These are phyloP conservation scores for Elaeidobius kamerunicus DNA, from an alignment of 2,888 invertebrate species.

Conservation along the genomic window DNA sequence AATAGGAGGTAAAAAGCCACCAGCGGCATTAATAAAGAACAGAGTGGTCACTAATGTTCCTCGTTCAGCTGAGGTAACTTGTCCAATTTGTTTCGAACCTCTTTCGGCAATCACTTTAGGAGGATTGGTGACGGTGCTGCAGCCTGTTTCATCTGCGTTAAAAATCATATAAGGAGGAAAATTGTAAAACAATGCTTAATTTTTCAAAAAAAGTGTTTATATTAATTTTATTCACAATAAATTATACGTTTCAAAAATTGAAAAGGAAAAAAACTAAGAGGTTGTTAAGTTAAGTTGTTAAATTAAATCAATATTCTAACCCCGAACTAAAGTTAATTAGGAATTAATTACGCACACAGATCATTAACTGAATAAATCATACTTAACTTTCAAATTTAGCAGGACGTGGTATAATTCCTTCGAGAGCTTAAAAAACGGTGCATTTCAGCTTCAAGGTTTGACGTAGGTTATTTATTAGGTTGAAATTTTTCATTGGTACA, in stretches of 20 bases:
- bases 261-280: no score
- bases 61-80: constrained; percentile 18
- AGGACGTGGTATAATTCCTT: constrained; percentile 22
- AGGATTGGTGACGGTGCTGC: constrained; percentile 27
- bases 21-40: constrained; percentile 20
- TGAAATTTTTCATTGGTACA: constrained; percentile 15
- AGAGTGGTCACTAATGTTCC: constrained; percentile 16
- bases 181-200: constrained; percentile 6
- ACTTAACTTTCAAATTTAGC: constrained; percentile 21
- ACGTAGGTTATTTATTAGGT: constrained; percentile 16
- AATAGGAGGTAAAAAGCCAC: constrained; percentile 16
- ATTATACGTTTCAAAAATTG: no score
- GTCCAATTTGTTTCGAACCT: constrained; percentile 24
- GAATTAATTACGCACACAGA: neutral
- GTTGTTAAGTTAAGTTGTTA: no score
- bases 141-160: constrained; percentile 27
- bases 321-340: no score
- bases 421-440: constrained; percentile 8
- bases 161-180: constrained; percentile 22
- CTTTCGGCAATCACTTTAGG: constrained; percentile 26
- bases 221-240: no score
- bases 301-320: no score
- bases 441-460: constrained; percentile 22
- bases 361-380: constrained; percentile 3
- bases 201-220: neutral